phyloP scores from a whole-genome alignment of 2,113 vertebrate genomes.

The Anolis carolinensis region DNA sequence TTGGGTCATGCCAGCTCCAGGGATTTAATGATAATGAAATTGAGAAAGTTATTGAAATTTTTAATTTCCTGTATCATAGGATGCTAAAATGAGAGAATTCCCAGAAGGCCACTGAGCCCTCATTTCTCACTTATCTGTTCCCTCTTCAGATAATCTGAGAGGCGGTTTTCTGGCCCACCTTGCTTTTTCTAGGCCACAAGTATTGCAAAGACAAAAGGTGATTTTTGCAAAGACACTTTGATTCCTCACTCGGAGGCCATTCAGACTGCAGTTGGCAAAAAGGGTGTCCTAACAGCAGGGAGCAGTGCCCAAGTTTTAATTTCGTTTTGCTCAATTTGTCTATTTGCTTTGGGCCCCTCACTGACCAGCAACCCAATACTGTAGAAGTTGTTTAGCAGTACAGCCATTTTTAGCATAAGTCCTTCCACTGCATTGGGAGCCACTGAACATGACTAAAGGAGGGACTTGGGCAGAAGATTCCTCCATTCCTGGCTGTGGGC shows the following conservation, averaged over 20 bases:
- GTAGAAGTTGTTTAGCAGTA: too few relatives aligned
- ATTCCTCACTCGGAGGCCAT: neutral
- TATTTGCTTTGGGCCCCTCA: too few relatives aligned
- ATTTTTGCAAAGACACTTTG: neutral
- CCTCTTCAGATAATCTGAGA: neutral
- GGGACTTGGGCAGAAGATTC: too few relatives aligned
- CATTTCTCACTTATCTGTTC: rapidly evolving
- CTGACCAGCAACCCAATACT: neutral
- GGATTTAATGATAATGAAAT: neutral
- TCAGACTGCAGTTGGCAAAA: neutral
- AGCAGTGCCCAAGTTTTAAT: too few relatives aligned
- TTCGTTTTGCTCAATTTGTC: too few relatives aligned
- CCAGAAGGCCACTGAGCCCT: neutral
- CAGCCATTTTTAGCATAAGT: too few relatives aligned
- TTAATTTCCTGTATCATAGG: neutral
- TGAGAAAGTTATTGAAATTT: neutral
- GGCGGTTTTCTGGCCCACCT: neutral
- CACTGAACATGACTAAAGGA: too few relatives aligned
- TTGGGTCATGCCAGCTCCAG: neutral
- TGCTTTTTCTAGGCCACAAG: too few relatives aligned
- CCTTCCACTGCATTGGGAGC: too few relatives aligned
- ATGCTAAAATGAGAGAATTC: neutral
- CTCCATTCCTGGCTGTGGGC: too few relatives aligned
- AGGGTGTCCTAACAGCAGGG: neutral
- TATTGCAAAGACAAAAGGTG: too few relatives aligned